Evolutionary conservation across 1,140 invertebrate species (phyloP).

Genomic region (Drosophila serrata): DNA sequence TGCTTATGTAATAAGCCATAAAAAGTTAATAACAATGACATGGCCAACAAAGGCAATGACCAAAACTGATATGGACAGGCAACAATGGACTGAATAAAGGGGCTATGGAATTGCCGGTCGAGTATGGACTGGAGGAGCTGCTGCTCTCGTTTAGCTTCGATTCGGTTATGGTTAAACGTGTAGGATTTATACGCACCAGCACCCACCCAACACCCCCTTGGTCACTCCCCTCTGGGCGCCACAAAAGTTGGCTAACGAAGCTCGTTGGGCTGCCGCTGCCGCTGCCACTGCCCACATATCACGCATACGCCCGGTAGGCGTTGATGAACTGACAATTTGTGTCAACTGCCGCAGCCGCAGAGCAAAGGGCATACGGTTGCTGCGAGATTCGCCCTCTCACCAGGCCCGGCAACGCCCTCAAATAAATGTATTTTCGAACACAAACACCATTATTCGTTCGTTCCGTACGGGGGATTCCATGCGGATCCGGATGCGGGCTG

Average conservation of each 20-base stretch:
- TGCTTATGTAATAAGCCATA: conserved; percentile 82
- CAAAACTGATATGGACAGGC: conserved; percentile 43
- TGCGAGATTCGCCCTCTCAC: neutral
- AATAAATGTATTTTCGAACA: conserved; percentile 83
- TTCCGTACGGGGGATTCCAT: conserved; percentile 39
- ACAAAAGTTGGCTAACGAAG: conserved; percentile 60
- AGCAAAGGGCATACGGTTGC: conserved; percentile 59
- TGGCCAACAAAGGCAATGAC: conserved; percentile 55
- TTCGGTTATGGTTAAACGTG: conserved; percentile 78
- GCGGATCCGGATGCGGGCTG: conserved; percentile 32
- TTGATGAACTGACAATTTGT: conserved; percentile 84
- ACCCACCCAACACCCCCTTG: neutral
- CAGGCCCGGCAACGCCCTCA: conserved; percentile 60
- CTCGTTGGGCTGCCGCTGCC: conserved; percentile 40
- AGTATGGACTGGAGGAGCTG: neutral
- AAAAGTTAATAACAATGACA: conserved; percentile 83
- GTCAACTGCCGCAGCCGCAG: conserved; percentile 74
- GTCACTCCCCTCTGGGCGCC: neutral
- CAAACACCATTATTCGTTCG: conserved; percentile 76
- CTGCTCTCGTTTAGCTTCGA: conserved; percentile 46
- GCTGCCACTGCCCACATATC: conserved; percentile 37
- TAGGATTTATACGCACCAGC: conserved; percentile 66
- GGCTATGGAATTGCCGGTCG: conserved; percentile 1
- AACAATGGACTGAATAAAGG: conserved; percentile 33
- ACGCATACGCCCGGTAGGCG: conserved; percentile 78